Conservation (phyloP, 2,113 vertebrate species). For the Marcusenius ussheri region DNA sequence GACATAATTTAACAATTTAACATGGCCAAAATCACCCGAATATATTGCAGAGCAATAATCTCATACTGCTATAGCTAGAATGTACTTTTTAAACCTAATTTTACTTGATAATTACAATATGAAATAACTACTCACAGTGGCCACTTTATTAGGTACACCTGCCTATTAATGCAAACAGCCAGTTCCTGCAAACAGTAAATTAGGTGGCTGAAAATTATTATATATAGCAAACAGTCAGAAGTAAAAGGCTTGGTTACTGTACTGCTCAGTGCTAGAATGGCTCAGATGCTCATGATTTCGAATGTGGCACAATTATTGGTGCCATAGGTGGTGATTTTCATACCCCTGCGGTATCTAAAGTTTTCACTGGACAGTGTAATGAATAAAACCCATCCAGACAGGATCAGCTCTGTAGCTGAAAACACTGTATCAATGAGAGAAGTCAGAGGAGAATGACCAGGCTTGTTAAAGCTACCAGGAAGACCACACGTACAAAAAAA, state of each 20-base stretch:
- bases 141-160: neutral
- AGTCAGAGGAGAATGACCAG: neutral
- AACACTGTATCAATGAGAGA: neutral
- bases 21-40: neutral
- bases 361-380: neutral
- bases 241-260: neutral
- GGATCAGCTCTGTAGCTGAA: neutral
- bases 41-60: neutral
- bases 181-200: neutral
- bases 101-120: neutral
- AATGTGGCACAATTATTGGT: neutral
- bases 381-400: neutral
- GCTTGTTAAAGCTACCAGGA: neutral
- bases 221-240: neutral
- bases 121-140: neutral
- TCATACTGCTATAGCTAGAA: neutral
- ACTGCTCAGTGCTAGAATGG: neutral
- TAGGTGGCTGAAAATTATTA: neutral
- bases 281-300: neutral
- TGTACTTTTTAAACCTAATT: neutral
- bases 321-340: neutral
- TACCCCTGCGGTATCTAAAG: neutral
- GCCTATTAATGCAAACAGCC: neutral
- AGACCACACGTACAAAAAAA: neutral
- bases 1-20: neutral